These are phyloP conservation scores for Condylostylus longicornis DNA, from an alignment of 1,140 invertebrate genomes.

Conservation along the genomic window DNA sequence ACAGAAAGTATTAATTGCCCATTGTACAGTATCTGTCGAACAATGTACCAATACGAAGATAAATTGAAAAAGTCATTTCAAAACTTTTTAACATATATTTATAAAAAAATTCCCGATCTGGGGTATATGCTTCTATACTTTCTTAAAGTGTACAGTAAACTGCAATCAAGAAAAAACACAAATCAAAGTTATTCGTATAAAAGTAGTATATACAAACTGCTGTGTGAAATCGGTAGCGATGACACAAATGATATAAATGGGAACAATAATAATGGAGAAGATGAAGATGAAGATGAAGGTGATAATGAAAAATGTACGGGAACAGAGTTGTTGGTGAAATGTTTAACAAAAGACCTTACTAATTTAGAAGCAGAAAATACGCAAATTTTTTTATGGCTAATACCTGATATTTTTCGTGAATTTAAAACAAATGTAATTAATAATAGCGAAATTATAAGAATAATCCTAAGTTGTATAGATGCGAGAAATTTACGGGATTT, in stretches of 20 bases:
- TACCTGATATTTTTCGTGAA: slow-evolving; percentile 81
- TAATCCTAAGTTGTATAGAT: slow-evolving; percentile 79
- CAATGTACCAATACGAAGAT: slow-evolving; percentile 56
- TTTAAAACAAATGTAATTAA: slow-evolving; percentile 76
- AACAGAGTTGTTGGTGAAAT: no score
- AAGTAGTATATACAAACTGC: slow-evolving; percentile 68
- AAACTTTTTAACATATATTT: slow-evolving; percentile 57
- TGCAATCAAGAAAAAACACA: slow-evolving; percentile 28
- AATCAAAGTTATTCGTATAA: slow-evolving; percentile 57
- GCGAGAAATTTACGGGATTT: slow-evolving; percentile 76
- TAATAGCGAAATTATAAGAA: slow-evolving; percentile 67
- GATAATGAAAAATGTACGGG: no score
- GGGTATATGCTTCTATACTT: slow-evolving; percentile 80
- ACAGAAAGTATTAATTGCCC: slow-evolving; percentile 60
- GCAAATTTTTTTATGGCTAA: slow-evolving; percentile 70
- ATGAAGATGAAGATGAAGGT: no score
- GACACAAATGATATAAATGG: no score
- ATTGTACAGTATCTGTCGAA: slow-evolving; percentile 66
- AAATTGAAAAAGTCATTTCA: slow-evolving; percentile 54
- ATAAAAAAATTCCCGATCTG: slow-evolving; percentile 43
- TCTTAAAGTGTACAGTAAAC: slow-evolving; percentile 55
- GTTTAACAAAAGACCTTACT: slow-evolving; percentile 63
- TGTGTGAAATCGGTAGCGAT: no score
- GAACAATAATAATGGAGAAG: no score
- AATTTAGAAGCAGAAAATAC: slow-evolving; percentile 80